Evolutionary conservation across 2,113 vertebrate species (phyloP), one percentile per base, ranked within the genome.

Genomic region (Salvelinus fontinalis): DNA sequence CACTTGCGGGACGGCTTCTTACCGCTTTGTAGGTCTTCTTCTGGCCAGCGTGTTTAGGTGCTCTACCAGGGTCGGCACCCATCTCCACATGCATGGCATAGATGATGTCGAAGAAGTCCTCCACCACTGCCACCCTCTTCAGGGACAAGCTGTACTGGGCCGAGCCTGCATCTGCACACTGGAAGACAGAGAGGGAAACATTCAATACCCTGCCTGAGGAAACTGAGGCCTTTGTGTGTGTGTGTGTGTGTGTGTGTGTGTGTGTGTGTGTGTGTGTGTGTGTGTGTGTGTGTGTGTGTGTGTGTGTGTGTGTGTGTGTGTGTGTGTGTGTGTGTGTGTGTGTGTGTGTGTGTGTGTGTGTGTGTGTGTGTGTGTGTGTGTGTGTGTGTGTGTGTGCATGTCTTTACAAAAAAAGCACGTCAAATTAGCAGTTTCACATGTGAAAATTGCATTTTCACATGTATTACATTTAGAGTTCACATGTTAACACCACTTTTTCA

Each of bases 81-180:
- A 95, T 97, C 94, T 99, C 97, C 92, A 99, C 97, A 76, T 99
- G 97, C 97, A 99, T 98, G 75, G 97, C 97, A 85, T 99, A 99
- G 90, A 99, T 99, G 95, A 99, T 99, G 94, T 99, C 97, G 82
- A 98, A 99, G 94, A 99, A 99, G 92, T 99, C 97, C 90, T 99
- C 97, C 83, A 99, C 97, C 91, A 99, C 97, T 0, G 97, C 97
- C 20, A 99, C 97, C 1, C 97, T 95, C 92, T 98, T 98, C 91
- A 99, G 94, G 91, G 96, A 95, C 84, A 95, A 96, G 92, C 96
- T 96, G 91, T 97, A 97, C 7, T 97, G 96, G 88, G 95, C 92
- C 73, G 95, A 95, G 87, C 95, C 94, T 75, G 96, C 96, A 89
- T 99, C 97, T 83, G 96, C 94, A 92, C 96, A 96, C 97, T 98